A percentile compares a stretch with the other conserved stretches of the same genome.
phyloP scores from a whole-genome alignment of 2,113 vertebrate genomes.

The Eclectus roratus region DNA sequence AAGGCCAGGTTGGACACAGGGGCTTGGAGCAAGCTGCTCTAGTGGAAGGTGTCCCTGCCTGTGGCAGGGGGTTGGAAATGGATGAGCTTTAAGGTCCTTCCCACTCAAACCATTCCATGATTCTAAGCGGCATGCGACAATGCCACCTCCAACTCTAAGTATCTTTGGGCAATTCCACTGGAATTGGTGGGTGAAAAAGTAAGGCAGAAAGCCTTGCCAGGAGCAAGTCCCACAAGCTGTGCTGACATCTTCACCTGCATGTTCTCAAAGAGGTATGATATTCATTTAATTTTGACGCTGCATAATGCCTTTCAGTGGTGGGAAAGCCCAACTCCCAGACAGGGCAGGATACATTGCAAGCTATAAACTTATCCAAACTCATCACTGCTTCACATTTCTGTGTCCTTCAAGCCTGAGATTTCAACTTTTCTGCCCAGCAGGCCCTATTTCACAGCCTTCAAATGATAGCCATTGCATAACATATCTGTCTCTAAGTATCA shows the following conservation, averaged over 20 bases:
- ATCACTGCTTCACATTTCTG: not conserved
- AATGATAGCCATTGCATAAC: not conserved
- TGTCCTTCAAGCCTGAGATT: not conserved
- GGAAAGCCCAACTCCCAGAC: not conserved
- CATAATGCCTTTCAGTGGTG: not conserved
- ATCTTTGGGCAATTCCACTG: not conserved
- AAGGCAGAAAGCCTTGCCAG: not conserved
- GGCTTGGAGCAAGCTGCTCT: not conserved
- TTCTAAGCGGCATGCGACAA: not conserved
- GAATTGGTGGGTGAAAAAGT: not conserved
- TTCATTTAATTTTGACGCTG: not conserved
- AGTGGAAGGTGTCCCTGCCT: not conserved
- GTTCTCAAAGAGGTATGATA: not conserved
- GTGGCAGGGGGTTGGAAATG: rapidly evolving
- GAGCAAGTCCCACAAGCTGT: not conserved
- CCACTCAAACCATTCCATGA: not conserved
- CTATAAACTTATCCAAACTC: not conserved
- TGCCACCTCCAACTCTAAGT: not conserved
- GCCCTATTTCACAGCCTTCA: not conserved
- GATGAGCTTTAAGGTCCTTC: not conserved
- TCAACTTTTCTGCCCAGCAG: not conserved
- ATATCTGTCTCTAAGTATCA: not conserved
- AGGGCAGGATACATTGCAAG: not conserved
- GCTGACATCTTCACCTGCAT: not conserved
- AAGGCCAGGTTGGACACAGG: not conserved